Evolutionary conservation across 2,113 vertebrate genomes (phyloP), one percentile per base, ranked within the genome.

Genomic region (Limanda limanda): DNA sequence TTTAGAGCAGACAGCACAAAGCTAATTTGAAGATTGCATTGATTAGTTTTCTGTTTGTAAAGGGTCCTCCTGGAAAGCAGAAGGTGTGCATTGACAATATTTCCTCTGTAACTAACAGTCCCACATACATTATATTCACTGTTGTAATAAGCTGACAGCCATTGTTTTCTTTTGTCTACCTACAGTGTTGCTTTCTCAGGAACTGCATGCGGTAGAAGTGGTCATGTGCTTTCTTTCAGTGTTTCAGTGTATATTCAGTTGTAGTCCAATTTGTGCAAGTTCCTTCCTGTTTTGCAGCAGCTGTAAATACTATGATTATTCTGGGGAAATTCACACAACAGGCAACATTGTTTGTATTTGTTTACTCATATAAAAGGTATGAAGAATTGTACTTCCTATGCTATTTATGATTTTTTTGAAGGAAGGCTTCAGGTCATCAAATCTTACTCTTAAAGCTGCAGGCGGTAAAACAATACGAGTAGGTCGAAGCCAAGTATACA

Each of bases 21-120:
- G 71, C 68, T 81, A 68, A 84, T 78, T 81, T 64, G 17, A 76
- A 64, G 37, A 74, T 65, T 27, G 70, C 68, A 85, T 76, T 69
- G 85, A 81, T 77, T 82, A 59, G 15, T 42, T 59, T 68, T 64
- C 40, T 73, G 71, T 57, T 76, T 63, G 60, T 35, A 51, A 62
- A 47, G 24, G 9, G 0, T 63, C 45, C 47, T 57, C 20, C 23
- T 72, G 21, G 55, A 86, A 42, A 75, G 35, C 67, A 71, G 54
- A 42, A 21, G 52, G 7, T 35, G 27, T n/a, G 8, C 15, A 35
- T 3, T 8, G n/a, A 21, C 10, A 40, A 18, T 23, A 15, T 65
- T 71, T 63, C 20, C 45, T 59, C 37, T 57, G 47, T 48, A 61
- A 59, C 74, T 24, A 71, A 60, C 51, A 56, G 55, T 47, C 35